Base-by-base conservation (phyloP, 2,888 invertebrate genomes). In the Zhuqinia jingwanae region DNA sequence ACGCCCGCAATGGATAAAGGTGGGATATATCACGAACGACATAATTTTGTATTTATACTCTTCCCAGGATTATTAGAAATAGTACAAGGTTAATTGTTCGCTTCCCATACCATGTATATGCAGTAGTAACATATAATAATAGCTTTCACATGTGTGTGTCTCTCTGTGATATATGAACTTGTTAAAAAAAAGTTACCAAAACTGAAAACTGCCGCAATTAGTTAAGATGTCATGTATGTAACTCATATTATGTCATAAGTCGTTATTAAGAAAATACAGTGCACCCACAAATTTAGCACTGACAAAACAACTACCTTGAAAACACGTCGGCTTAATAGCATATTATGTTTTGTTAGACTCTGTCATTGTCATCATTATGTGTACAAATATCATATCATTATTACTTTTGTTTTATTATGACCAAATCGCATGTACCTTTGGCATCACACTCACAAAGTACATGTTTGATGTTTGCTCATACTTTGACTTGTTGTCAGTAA, bases 41-140 rank as follows among this genome's bases (percentile, higher is more conserved):
- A 13, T 10, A 27, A 30, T 11, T 30, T 30, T 60, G n/a, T n/a
- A n/a, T n/a, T n/a, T n/a, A n/a, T 60, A 30, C 25, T 60, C 13
- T 60, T 8, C 3, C 27, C 25, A 13, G 15, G 15, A 30, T 10
- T 2, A 30, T 15, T 60, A 30, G n/a, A 60, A 60, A 30, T 30
- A 30, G 60, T 30, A 60, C 60, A 60, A 60, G 60, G 60, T 60
- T 60, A 60, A 60, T 60, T 60, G 15, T 30, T 60, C 13, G 27
- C 27, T 58, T 25, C 11, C n/a, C n/a, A n/a, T n/a, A n/a, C n/a
- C n/a, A n/a, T n/a, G n/a, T n/a, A n/a, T n/a, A n/a, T n/a, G n/a
- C n/a, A n/a, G n/a, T n/a, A n/a, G n/a, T n/a, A n/a, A n/a, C n/a
- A n/a, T n/a, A 6, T 25, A 58, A 58, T 25, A 58, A 58, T 25